Percentiles rank a stretch among this genome's conserved stretches.
These are phyloP conservation scores for Microplitis manilae DNA, from an alignment of 2,888 invertebrate genomes.

Conservation along the genomic window DNA sequence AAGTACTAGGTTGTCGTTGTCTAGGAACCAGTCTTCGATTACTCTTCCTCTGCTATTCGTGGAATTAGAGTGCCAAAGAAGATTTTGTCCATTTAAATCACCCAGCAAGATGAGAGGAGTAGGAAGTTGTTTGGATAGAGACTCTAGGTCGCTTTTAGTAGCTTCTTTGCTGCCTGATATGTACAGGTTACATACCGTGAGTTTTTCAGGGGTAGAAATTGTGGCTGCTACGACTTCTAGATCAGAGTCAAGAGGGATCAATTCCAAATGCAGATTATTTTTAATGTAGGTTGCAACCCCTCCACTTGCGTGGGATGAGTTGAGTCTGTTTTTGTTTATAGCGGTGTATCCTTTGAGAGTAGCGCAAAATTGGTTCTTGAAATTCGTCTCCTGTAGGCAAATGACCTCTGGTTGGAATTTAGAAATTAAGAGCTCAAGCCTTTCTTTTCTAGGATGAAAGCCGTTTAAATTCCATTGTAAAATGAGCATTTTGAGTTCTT, in stretches of 20 bases:
- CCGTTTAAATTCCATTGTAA: too few relatives aligned
- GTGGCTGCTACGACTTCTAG: conserved; percentile 47
- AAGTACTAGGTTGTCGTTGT: background rate
- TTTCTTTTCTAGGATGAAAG: too few relatives aligned
- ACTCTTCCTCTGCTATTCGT: conserved; percentile 44
- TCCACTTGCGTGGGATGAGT: too few relatives aligned
- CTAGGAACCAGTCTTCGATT: background rate
- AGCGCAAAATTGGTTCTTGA: too few relatives aligned
- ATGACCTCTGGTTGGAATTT: too few relatives aligned
- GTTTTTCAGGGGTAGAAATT: conserved; percentile 33
- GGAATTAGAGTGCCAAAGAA: conserved; percentile 43
- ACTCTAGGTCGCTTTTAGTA: conserved; percentile 21
- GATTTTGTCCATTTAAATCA: conserved; percentile 50
- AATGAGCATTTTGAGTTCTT: too few relatives aligned
- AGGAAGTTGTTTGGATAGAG: conserved; percentile 48
- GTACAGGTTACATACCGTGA: conserved; percentile 43
- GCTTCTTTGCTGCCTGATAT: conserved; percentile 21
- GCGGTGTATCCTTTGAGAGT: too few relatives aligned
- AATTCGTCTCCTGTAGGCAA: too few relatives aligned
- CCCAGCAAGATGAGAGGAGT: conserved; percentile 49
- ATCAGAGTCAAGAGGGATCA: background rate
- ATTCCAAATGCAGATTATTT: too few relatives aligned
- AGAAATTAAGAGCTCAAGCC: too few relatives aligned
- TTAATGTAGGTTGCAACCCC: too few relatives aligned
- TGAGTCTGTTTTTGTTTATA: too few relatives aligned